Evolutionary conservation across 2,113 vertebrate species (phyloP).

Genomic region (Hydrolagus affinis): DNA sequence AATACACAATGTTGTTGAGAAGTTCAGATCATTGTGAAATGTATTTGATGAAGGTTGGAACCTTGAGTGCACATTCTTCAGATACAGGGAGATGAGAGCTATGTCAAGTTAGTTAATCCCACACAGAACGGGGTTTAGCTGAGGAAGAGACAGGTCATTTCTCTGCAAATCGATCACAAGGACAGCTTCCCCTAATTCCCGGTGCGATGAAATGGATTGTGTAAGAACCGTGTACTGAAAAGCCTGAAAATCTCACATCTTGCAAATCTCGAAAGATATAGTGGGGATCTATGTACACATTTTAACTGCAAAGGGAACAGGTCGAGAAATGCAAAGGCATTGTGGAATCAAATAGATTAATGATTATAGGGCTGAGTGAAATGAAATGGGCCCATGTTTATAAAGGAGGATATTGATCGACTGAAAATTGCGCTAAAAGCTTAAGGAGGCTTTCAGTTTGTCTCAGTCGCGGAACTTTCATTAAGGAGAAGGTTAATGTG

Average conservation of each 20-base stretch:
- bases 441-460: background rate
- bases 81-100: background rate
- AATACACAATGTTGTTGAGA: background rate
- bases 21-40: background rate
- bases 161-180: background rate
- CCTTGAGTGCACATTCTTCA: background rate
- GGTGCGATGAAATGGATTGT: background rate
- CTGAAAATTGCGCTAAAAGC: background rate
- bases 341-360: background rate
- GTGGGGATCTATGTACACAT: background rate
- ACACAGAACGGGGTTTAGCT: background rate
- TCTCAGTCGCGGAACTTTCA: background rate
- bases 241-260: slow-evolving; percentile 1
- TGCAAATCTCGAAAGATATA: background rate
- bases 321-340: background rate
- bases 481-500: background rate
- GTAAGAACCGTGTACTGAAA: background rate
- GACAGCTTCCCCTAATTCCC: slow-evolving; percentile 18
- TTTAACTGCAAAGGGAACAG: background rate
- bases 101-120: background rate
- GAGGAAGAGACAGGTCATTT: background rate
- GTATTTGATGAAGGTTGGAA: background rate
- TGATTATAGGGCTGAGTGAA: background rate
- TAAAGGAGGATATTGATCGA: background rate
- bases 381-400: background rate